Base-by-base conservation (phyloP, 2,888 invertebrate genomes). In the Lasioglossum morio region DNA sequence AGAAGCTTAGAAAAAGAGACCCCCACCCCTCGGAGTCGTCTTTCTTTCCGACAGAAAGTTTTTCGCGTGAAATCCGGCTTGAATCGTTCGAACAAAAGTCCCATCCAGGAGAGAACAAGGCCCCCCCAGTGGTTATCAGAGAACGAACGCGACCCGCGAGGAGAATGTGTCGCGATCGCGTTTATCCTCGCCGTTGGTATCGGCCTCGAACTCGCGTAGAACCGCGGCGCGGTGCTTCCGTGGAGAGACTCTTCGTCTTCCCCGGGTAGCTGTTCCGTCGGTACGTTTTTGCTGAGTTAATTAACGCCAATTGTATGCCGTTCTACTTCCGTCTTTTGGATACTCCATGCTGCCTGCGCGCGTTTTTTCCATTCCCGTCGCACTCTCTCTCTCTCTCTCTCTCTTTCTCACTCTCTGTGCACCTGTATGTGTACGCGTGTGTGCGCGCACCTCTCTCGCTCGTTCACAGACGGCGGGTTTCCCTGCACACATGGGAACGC, bases 271-370 rank as follows among this genome's bases (percentile, higher is more conserved):
- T 77, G 66, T 82, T 86, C 76, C 76, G 81, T 30, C 70, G 80
- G 78, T 81, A 74, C 79, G 82, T 85, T 89, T 84, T 84, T 80
- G 77, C 88, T n/a, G 84, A 89, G 82, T 89, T 87, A 90, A 90
- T 90, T 90, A 90, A 89, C 85, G 83, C 77, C 87, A 79, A 90
- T 91, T 87, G 85, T 87, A 88, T 46, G 84, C 79, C 85, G 84
- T 84, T 91, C 87, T 72, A 88, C 85, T 91, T 91, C 72, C 83
- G 85, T 78, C 81, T 87, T 89, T 85, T 63, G 78, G 83, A 74
- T 74, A 80, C 72, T 70, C 75, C 72, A 34, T 72, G 74, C 81
- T 40, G 78, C 40, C 57, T 70, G 69, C 48, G 72, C 70, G 74
- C 75, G 77, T 81, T 79, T 79, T 79, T 81, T 76, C 78, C 60